A percentile compares a stretch with the other conserved stretches of the same genome.
Conservation (phyloP, 2,888 invertebrate species). For the Ferdinandea cuprea region DNA sequence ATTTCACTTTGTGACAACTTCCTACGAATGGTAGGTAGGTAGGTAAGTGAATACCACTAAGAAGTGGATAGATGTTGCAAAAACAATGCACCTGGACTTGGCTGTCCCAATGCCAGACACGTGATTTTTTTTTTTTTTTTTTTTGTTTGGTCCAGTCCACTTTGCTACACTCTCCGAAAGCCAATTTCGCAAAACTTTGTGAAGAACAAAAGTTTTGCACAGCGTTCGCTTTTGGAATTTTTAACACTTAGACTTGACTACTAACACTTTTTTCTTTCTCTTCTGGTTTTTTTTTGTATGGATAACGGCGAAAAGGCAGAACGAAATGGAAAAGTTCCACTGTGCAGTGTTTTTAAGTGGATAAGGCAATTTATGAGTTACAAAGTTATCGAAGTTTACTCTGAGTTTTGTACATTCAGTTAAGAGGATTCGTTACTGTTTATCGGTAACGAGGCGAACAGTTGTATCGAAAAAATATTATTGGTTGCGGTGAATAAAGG, state of each 20-base stretch:
- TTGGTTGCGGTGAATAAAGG: background rate
- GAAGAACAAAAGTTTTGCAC: slow-evolving; percentile 54
- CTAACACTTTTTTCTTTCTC: slow-evolving; percentile 19
- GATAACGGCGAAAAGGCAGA: slow-evolving; percentile 36
- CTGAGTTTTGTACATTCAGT: slow-evolving; percentile 54
- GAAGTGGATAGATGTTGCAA: slow-evolving; percentile 6
- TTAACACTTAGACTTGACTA: slow-evolving; percentile 60
- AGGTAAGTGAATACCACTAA: slow-evolving; percentile 14
- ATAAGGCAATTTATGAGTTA: slow-evolving; percentile 83
- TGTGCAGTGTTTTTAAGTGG: slow-evolving; percentile 79
- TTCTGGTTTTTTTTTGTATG: background rate
- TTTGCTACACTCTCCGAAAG: slow-evolving; percentile 39
- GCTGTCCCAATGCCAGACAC: slow-evolving; percentile 12
- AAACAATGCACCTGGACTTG: slow-evolving; percentile 34
- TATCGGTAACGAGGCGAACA: slow-evolving; percentile 40
- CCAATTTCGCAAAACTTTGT: slow-evolving; percentile 58
- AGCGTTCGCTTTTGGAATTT: slow-evolving; percentile 56
- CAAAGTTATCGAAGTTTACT: slow-evolving; percentile 75
- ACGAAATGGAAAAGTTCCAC: slow-evolving; percentile 51
- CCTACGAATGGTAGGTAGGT: background rate
- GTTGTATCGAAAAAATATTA: slow-evolving; percentile 44
- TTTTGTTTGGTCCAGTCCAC: slow-evolving; percentile 35
- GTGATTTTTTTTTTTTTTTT: too few species aligned
- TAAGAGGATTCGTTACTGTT: slow-evolving; percentile 50
- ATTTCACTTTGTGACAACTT: slow-evolving; percentile 63